Conservation (phyloP, 1,140 invertebrate species). For the Homarus americanus region DNA sequence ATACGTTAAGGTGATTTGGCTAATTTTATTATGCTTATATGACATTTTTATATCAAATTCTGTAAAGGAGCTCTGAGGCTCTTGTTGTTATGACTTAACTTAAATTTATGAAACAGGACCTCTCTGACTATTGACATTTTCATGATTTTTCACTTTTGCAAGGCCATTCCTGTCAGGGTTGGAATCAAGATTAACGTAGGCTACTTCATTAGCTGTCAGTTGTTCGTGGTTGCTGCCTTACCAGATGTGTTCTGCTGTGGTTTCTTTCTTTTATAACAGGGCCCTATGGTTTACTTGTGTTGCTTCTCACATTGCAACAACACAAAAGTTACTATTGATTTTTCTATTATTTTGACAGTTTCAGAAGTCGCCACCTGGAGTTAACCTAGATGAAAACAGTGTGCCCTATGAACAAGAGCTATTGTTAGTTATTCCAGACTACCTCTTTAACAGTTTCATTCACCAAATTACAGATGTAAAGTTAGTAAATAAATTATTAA, state of each 20-base stretch:
- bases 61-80: neutral
- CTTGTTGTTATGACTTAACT: neutral
- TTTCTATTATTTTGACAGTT: too few relatives aligned
- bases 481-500: neutral
- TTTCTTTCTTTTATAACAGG: too few relatives aligned
- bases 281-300: too few relatives aligned
- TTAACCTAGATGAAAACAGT: neutral
- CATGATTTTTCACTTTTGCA: too few relatives aligned
- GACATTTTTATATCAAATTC: neutral
- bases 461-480: neutral
- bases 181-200: too few relatives aligned
- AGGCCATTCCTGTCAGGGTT: too few relatives aligned
- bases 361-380: neutral
- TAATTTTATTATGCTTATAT: slow-evolving; percentile 6
- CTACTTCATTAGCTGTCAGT: too few relatives aligned
- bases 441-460: neutral
- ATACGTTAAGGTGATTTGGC: neutral
- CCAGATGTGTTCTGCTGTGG: too few relatives aligned
- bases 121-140: neutral
- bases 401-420: neutral
- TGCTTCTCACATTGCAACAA: too few relatives aligned
- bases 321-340: too few relatives aligned
- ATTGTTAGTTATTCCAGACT: neutral
- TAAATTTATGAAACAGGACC: neutral
- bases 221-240: too few relatives aligned